Percentiles rank a stretch among this genome's conserved stretches.
These are phyloP conservation scores for Troglohyphantes excavatus DNA, from an alignment of 2,888 invertebrate species.

Conservation along the genomic window DNA sequence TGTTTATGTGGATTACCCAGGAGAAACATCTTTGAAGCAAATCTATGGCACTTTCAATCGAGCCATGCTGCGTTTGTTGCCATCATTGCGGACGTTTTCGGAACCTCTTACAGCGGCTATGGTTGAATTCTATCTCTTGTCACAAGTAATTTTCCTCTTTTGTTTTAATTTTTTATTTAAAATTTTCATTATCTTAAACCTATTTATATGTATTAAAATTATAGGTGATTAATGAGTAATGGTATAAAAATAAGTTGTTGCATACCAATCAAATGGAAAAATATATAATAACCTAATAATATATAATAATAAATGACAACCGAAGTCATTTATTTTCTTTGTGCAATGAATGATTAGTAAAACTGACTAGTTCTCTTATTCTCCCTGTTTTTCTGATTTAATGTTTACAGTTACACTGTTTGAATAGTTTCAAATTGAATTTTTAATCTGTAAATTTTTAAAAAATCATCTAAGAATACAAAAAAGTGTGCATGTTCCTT, in stretches of 20 bases:
- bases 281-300: no score
- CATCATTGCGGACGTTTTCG: constrained; percentile 94
- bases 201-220: background rate
- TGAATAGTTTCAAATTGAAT: no score
- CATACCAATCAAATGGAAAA: background rate
- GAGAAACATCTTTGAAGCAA: constrained; percentile 96
- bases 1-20: constrained; percentile 99
- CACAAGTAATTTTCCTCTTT: constrained; percentile 86
- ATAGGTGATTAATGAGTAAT: background rate
- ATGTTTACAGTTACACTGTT: no score
- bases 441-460: no score
- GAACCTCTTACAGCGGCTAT: constrained; percentile 99
- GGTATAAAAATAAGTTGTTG: no score
- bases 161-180: background rate
- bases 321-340: no score
- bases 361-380: no score
- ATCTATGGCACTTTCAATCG: constrained; percentile 99
- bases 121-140: constrained; percentile 98
- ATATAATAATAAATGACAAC: no score
- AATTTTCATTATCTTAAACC: background rate
- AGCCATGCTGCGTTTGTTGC: constrained; percentile 97
- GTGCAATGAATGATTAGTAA: no score
- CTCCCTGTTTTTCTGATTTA: no score
- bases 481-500: no score
- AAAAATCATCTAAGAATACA: no score